Conservation (phyloP, 2,888 invertebrate genomes). For the Agonopterix subpropinquella region DNA sequence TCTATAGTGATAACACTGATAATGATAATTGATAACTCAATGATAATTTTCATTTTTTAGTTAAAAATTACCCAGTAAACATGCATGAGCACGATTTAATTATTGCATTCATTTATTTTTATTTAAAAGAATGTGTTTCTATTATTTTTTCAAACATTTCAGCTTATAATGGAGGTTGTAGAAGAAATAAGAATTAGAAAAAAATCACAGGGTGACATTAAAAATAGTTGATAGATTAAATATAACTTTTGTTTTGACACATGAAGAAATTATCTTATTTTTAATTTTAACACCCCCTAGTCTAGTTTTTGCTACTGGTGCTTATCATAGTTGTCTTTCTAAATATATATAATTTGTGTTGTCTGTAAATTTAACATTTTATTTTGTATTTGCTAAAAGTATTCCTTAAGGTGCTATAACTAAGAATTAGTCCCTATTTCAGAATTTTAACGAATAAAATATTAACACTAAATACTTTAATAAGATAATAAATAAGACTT, state of each 20-base stretch:
- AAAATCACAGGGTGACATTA: constrained; percentile 60
- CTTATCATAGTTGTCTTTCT: constrained; percentile 15
- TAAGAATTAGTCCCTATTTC: constrained; percentile 1
- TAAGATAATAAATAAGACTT: too few species aligned
- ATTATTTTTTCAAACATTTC: constrained; percentile 53
- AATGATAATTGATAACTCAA: too few species aligned
- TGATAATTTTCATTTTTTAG: too few species aligned
- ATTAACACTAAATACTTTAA: too few species aligned
- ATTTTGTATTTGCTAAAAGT: constrained; percentile 12
- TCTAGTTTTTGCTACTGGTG: constrained; percentile 27
- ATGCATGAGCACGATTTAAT: not conserved
- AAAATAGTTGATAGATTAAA: constrained; percentile 34
- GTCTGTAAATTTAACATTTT: constrained; percentile 23
- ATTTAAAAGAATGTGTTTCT: not conserved
- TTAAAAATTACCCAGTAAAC: not conserved
- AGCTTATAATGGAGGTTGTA: constrained; percentile 73
- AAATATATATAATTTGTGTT: constrained; percentile 17
- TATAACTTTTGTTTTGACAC: not conserved
- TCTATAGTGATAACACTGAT: too few species aligned
- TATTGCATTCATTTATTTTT: not conserved
- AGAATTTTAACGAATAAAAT: constrained; percentile 10
- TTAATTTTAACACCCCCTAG: constrained; percentile 24
- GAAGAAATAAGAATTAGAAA: constrained; percentile 73
- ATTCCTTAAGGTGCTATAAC: constrained; percentile 25
- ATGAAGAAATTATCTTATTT: not conserved